Evolutionary conservation across 2,113 vertebrate genomes (phyloP).

Genomic region (Marcusenius ussheri): DNA sequence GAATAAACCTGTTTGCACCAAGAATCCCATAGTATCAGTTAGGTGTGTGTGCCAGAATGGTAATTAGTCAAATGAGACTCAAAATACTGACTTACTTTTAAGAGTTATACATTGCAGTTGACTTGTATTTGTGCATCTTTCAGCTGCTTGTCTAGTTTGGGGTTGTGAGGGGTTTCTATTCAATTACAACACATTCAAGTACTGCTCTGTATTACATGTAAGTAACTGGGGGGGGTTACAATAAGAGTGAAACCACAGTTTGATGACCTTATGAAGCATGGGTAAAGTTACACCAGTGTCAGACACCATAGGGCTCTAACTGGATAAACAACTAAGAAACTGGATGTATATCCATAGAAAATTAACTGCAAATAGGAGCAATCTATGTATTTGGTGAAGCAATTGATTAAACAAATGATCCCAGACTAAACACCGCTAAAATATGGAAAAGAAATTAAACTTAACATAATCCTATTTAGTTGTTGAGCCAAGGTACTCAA

Average conservation of each 20-base stretch:
- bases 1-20: background rate
- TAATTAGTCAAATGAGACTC: background rate
- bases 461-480: background rate
- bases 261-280: background rate
- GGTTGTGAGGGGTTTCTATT: background rate
- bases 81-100: background rate
- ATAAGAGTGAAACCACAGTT: background rate
- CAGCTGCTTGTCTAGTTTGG: background rate
- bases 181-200: background rate
- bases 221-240: background rate
- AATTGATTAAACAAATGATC: background rate
- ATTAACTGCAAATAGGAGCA: background rate
- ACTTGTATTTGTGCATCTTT: background rate
- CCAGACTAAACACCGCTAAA: background rate
- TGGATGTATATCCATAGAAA: background rate
- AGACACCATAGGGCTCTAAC: background rate
- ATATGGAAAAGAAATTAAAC: background rate
- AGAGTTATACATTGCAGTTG: background rate
- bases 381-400: background rate
- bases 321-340: background rate
- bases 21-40: background rate
- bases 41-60: background rate
- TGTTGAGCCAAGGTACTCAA: background rate
- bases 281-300: background rate
- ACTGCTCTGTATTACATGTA: background rate